Percentiles rank a stretch among this genome's conserved stretches.
Evolutionary conservation across 2,113 vertebrate genomes (phyloP).

Genomic region (Mugil cephalus): DNA sequence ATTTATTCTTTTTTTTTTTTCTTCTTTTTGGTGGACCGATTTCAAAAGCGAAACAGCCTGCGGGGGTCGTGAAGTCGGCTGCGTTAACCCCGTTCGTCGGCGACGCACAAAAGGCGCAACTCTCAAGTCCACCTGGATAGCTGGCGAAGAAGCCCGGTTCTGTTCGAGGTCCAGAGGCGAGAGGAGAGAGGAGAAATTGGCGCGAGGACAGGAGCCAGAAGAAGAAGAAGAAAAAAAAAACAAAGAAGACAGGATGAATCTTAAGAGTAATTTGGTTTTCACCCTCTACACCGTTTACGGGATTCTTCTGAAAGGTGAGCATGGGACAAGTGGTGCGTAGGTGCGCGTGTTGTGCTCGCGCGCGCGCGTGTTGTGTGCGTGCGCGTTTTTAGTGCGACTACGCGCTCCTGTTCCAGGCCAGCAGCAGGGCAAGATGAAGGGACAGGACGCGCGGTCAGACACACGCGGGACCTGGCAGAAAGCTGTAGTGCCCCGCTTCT

Average conservation of each 20-base stretch:
- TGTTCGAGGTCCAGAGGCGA: constrained; percentile 56
- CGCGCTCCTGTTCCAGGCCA: constrained; percentile 36
- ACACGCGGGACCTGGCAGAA: constrained; percentile 33
- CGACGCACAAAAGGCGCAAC: constrained; percentile 55
- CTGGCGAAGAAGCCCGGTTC: constrained; percentile 57
- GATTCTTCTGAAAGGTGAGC: constrained; percentile 82
- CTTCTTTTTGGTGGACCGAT: constrained; percentile 22
- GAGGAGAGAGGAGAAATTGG: constrained; percentile 56
- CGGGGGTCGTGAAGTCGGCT: constrained; percentile 42
- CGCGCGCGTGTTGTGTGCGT: constrained; percentile 6
- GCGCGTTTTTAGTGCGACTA: background rate
- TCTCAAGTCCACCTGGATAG: constrained; percentile 72
- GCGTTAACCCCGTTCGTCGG: constrained; percentile 24
- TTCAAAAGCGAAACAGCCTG: constrained; percentile 9
- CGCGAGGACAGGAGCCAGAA: constrained; percentile 32
- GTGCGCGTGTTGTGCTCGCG: constrained; percentile 1
- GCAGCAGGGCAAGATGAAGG: constrained; percentile 35
- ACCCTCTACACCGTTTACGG: constrained; percentile 80
- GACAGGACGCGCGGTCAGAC: constrained; percentile 36
- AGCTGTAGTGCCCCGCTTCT: background rate
- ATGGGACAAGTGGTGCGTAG: constrained; percentile 21
- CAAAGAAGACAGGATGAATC: constrained; percentile 74
- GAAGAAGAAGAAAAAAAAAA: background rate
- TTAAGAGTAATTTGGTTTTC: constrained; percentile 78
- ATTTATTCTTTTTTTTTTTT: constrained; percentile 1